Conservation (phyloP, 2,888 invertebrate genomes). For the Stenotaenia linearis region DNA sequence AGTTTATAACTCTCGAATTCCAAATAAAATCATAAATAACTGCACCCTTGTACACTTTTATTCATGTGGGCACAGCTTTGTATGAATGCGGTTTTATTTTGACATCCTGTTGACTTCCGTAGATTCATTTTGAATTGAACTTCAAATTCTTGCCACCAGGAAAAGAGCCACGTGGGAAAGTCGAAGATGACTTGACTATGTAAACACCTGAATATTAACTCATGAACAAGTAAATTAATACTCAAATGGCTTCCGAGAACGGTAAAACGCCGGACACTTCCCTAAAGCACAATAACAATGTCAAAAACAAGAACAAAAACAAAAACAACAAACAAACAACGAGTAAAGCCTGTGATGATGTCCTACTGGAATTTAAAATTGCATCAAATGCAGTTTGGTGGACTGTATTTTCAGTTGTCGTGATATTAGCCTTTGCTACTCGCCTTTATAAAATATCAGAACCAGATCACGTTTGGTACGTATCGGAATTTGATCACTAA, state of each 20-base stretch:
- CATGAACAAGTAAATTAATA: not conserved
- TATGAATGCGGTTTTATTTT: not conserved
- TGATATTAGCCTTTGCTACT: constrained; percentile 64
- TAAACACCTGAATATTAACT: not conserved
- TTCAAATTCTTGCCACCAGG: constrained; percentile 7
- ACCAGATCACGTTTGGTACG: constrained; percentile 91
- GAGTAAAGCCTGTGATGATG: not conserved
- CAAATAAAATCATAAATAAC: too few relatives aligned
- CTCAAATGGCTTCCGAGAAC: not conserved
- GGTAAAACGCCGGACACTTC: not conserved
- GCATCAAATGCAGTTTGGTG: constrained; percentile 53
- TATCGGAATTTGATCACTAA: constrained; percentile 34
- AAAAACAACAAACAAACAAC: not conserved
- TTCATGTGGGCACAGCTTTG: not conserved
- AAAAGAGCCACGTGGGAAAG: not conserved
- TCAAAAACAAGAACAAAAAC: not conserved
- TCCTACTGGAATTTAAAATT: not conserved
- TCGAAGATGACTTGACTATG: not conserved
- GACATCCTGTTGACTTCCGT: constrained; percentile 17
- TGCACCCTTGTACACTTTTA: too few relatives aligned
- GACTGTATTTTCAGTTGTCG: constrained; percentile 60
- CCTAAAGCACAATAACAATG: not conserved
- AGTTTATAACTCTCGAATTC: too few relatives aligned
- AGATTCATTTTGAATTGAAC: not conserved
- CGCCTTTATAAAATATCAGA: constrained; percentile 83